phyloP scores from a whole-genome alignment of 1,140 invertebrate genomes.

The Euschistus heros region DNA sequence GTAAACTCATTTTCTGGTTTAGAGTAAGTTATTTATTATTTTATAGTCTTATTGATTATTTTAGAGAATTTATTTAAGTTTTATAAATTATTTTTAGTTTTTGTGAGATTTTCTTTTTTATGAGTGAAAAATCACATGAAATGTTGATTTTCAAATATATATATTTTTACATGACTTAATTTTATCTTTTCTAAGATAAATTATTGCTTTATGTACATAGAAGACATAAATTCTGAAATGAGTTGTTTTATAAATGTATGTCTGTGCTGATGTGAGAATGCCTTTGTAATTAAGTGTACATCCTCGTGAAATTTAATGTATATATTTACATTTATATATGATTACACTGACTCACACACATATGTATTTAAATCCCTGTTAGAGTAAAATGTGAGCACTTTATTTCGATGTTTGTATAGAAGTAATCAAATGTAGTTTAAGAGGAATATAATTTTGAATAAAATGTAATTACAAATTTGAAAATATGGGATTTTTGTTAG shows the following conservation, averaged over 20 bases:
- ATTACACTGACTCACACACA: conserved; percentile 10
- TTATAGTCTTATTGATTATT: no score
- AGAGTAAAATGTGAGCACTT: conserved; percentile 8
- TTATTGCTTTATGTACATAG: neutral
- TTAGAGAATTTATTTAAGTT: no score
- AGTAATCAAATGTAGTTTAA: conserved; percentile 12
- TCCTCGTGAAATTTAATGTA: conserved; percentile 6
- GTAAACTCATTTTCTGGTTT: no score
- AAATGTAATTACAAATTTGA: conserved; percentile 7
- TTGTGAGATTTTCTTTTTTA: no score
- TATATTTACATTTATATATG: conserved; percentile 4
- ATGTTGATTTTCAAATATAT: no score
- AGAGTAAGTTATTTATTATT: no score
- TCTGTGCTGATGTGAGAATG: conserved; percentile 8
- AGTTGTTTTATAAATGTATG: neutral
- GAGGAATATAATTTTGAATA: conserved; percentile 10
- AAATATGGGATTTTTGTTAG: conserved; percentile 10
- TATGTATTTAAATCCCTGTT: conserved; percentile 9
- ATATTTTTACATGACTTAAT: no score
- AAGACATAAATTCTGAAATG: conserved; percentile 8
- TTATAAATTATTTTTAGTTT: no score
- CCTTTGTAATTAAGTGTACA: conserved; percentile 4
- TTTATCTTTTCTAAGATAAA: no score
- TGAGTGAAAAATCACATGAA: no score
- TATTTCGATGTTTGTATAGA: conserved; percentile 13